These are phyloP conservation scores for Stegodyphus mimosarum DNA, from an alignment of 1,140 invertebrate species.

Conservation along the genomic window DNA sequence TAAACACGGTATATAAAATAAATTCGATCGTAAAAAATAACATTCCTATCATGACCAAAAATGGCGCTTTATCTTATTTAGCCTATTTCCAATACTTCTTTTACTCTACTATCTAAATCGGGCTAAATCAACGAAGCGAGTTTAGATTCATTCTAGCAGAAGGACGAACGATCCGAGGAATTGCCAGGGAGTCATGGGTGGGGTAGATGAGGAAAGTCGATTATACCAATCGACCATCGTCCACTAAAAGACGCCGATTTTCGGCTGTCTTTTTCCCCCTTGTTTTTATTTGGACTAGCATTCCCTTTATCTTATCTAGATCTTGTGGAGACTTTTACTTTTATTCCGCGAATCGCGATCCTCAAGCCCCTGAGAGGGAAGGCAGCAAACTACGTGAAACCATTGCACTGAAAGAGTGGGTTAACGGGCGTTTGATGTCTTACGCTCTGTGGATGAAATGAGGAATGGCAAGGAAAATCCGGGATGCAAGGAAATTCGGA, in stretches of 20 bases:
- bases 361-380: not conserved
- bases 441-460: slow-evolving; percentile 3
- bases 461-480: not conserved
- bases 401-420: slow-evolving; percentile 53
- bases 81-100: not conserved
- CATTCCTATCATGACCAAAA: too few species aligned
- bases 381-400: slow-evolving; percentile 28
- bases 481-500: too few species aligned
- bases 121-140: slow-evolving; percentile 17
- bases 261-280: not conserved
- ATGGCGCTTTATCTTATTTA: too few species aligned
- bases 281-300: slow-evolving; percentile 38
- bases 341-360: slow-evolving; percentile 22
- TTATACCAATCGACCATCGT: slow-evolving; percentile 55
- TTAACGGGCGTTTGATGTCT: slow-evolving; percentile 52
- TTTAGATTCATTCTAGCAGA: not conserved
- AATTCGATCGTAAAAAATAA: too few species aligned
- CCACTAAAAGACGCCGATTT: slow-evolving; percentile 32
- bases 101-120: slow-evolving; percentile 5
- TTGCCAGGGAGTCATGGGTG: not conserved
- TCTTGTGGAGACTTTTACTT: slow-evolving; percentile 25
- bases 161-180: slow-evolving; percentile 13
- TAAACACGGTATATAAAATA: too few species aligned
- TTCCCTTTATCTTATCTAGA: slow-evolving; percentile 43
- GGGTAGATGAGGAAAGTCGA: slow-evolving; percentile 38